A percentile compares a stretch with the other conserved stretches of the same genome.
phyloP scores from a whole-genome alignment of 1,140 invertebrate species.

The Phthorimaea operculella region DNA sequence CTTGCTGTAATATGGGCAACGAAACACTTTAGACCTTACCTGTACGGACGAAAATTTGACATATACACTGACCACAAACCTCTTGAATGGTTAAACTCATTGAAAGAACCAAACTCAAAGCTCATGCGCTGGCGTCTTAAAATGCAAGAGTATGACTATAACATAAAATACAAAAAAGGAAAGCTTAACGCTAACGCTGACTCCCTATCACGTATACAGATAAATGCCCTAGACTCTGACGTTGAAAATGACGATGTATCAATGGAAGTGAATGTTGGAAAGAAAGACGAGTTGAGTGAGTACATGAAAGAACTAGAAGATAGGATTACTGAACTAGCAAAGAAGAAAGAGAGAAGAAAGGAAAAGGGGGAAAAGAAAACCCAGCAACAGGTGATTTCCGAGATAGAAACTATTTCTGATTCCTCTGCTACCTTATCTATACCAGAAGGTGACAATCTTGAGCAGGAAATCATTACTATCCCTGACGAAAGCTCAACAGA shows the following conservation, averaged over 20 bases:
- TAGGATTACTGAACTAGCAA: too few relatives aligned
- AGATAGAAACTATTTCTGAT: too few relatives aligned
- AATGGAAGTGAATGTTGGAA: too few relatives aligned
- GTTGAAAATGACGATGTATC: neutral
- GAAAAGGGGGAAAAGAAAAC: too few relatives aligned
- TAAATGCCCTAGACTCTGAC: conserved; percentile 15
- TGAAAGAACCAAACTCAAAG: conserved; percentile 37
- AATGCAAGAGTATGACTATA: conserved; percentile 33
- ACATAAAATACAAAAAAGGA: conserved; percentile 55
- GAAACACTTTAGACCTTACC: conserved; percentile 18
- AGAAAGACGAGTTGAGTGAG: too few relatives aligned
- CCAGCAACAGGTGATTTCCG: too few relatives aligned
- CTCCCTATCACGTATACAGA: conserved; percentile 19
- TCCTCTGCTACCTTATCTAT: too few relatives aligned
- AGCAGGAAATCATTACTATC: too few relatives aligned
- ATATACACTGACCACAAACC: conserved; percentile 18
- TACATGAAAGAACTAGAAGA: too few relatives aligned
- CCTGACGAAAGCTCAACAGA: too few relatives aligned
- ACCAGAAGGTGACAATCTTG: too few relatives aligned
- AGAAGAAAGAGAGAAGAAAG: too few relatives aligned
- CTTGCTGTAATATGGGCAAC: conserved; percentile 16
- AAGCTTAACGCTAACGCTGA: conserved; percentile 41
- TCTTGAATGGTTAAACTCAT: conserved; percentile 42
- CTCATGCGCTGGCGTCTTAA: conserved; percentile 29
- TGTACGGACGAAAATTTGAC: conserved; percentile 17